These are phyloP conservation scores for Sminthurinus signatus DNA, from an alignment of 1,140 invertebrate species.

Conservation along the genomic window DNA sequence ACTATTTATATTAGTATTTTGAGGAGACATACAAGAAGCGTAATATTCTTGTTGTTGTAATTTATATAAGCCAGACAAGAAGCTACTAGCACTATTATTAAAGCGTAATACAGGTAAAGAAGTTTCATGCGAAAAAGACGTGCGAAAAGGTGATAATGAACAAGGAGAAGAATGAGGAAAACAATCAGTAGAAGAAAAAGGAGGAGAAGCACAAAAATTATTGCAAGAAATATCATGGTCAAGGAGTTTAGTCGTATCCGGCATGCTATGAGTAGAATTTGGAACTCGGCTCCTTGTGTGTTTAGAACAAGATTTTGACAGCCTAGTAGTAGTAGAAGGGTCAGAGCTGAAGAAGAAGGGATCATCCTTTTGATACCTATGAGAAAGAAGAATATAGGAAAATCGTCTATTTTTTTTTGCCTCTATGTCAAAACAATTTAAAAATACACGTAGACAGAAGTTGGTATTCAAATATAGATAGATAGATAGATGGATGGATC, in stretches of 20 bases:
- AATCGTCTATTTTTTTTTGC: conserved; percentile 15
- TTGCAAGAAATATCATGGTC: neutral
- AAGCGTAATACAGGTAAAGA: neutral
- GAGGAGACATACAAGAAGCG: too few relatives aligned
- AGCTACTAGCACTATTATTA: neutral
- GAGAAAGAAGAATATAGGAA: conserved; percentile 24
- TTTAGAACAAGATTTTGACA: conserved; percentile 10
- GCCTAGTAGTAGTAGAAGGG: conserved; percentile 1
- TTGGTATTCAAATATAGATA: too few relatives aligned
- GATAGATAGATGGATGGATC: too few relatives aligned
- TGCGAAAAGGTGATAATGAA: neutral
- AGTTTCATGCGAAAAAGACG: neutral
- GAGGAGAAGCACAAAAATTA: neutral
- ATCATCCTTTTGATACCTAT: conserved; percentile 23
- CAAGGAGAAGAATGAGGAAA: neutral
- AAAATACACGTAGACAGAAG: too few relatives aligned
- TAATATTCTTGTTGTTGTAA: too few relatives aligned
- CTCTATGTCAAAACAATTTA: too few relatives aligned
- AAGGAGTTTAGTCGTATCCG: conserved; percentile 8
- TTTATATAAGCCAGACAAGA: too few relatives aligned
- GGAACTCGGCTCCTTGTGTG: conserved; percentile 6
- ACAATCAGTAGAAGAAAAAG: conserved; percentile 21
- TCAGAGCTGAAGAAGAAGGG: conserved; percentile 17
- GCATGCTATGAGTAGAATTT: conserved; percentile 17
- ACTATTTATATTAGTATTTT: too few relatives aligned